Conservation (phyloP, 2,888 invertebrate species). For the Nymphalis polychloros region DNA sequence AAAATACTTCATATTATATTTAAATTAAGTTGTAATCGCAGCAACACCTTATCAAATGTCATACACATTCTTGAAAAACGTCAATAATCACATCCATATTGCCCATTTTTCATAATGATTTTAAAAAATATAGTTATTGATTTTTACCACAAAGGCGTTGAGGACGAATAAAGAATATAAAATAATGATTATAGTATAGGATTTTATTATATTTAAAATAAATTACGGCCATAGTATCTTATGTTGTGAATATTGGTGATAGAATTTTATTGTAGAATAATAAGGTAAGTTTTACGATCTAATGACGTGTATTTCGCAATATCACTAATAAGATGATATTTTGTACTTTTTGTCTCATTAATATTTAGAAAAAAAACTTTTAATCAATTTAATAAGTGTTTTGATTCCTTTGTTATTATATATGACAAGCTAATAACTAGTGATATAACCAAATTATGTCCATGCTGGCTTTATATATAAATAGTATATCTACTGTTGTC, state of each 20-base stretch:
- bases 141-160: conserved; percentile 56
- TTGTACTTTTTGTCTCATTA: conserved; percentile 19
- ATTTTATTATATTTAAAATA: conserved; percentile 32
- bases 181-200: conserved; percentile 26
- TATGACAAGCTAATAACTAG: conserved; percentile 11
- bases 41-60: conserved; percentile 31
- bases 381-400: not conserved
- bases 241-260: conserved; percentile 51
- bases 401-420: conserved; percentile 18
- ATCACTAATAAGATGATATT: conserved; percentile 35
- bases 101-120: conserved; percentile 55
- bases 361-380: not conserved
- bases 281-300: conserved; percentile 62
- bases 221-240: conserved; percentile 43
- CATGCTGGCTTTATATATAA: conserved; percentile 27
- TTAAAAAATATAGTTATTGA: conserved; percentile 59
- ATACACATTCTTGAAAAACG: conserved; percentile 42
- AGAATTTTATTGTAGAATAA: conserved; percentile 44
- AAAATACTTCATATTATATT: not conserved
- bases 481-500: conserved; percentile 13
- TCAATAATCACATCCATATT: conserved; percentile 60
- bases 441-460: conserved; percentile 25
- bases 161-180: conserved; percentile 36
- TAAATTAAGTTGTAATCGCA: conserved; percentile 7
- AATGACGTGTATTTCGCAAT: conserved; percentile 66